phyloP scores from a whole-genome alignment of 2,888 invertebrate genomes.

The Eupithecia pulchellata region DNA sequence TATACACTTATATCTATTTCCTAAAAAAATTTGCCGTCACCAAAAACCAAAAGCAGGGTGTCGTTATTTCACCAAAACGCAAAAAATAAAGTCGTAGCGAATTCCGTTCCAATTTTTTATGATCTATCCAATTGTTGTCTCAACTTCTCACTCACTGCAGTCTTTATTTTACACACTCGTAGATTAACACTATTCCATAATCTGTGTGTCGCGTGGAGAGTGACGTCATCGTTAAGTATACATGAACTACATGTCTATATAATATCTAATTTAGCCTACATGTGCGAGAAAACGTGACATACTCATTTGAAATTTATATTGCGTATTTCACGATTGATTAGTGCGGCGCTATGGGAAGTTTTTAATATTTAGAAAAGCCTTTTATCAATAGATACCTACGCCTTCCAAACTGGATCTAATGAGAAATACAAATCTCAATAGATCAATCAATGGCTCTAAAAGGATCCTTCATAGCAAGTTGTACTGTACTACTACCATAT shows the following conservation, averaged over 20 bases:
- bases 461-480: too few relatives aligned
- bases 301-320: not conserved
- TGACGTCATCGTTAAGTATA: constrained; percentile 24
- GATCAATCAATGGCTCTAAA: too few relatives aligned
- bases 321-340: not conserved
- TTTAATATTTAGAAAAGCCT: too few relatives aligned
- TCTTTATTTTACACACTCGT: not conserved
- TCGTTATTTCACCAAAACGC: not conserved
- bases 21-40: too few relatives aligned
- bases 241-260: constrained; percentile 7
- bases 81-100: not conserved
- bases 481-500: too few relatives aligned
- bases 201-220: constrained; percentile 1
- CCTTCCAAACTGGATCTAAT: too few relatives aligned
- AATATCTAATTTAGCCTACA: constrained; percentile 2
- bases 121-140: not conserved
- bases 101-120: not conserved
- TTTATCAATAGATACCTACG: too few relatives aligned
- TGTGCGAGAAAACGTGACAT: constrained; percentile 8
- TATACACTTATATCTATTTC: too few relatives aligned
- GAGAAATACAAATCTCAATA: too few relatives aligned
- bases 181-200: not conserved
- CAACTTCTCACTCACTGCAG: constrained; percentile 18
- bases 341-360: not conserved
- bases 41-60: too few relatives aligned